Percentiles rank a stretch among this genome's conserved stretches.
These are phyloP conservation scores for Leuctra nigra DNA, from an alignment of 2,888 invertebrate species.

Conservation along the genomic window DNA sequence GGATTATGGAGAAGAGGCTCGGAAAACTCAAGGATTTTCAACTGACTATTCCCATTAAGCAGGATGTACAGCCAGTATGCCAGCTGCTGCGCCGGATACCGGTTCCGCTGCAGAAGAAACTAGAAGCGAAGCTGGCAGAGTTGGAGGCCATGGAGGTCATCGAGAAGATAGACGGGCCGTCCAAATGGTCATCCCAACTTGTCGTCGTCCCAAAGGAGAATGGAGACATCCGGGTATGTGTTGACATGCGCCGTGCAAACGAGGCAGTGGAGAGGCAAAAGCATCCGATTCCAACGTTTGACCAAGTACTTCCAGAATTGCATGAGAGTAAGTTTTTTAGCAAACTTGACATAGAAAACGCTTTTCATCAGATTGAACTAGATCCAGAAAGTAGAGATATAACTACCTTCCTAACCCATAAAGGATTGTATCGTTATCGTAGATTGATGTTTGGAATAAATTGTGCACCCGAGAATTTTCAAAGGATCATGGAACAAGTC, in stretches of 20 bases:
- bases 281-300: slow-evolving; percentile 31
- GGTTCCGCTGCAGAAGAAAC: slow-evolving; percentile 32
- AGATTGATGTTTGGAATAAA: slow-evolving; percentile 38
- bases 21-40: slow-evolving; percentile 1
- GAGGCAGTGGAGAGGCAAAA: slow-evolving; percentile 31
- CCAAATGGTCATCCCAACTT: slow-evolving; percentile 31
- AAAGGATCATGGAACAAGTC: slow-evolving; percentile 37
- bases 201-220: slow-evolving; percentile 33
- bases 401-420: slow-evolving; percentile 37
- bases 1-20: neutral
- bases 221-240: slow-evolving; percentile 31
- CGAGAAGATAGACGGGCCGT: too few species aligned
- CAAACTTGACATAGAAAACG: too few species aligned
- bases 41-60: slow-evolving; percentile 3
- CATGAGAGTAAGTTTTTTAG: slow-evolving; percentile 30
- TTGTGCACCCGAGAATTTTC: slow-evolving; percentile 41
- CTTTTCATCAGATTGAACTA: slow-evolving; percentile 37
- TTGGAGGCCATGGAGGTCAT: slow-evolving; percentile 24
- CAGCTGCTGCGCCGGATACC: slow-evolving; percentile 35
- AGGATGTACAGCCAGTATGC: slow-evolving; percentile 29
- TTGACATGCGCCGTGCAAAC: slow-evolving; percentile 32
- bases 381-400: slow-evolving; percentile 34
- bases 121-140: slow-evolving; percentile 31
- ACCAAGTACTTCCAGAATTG: slow-evolving; percentile 30
- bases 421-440: slow-evolving; percentile 38